A percentile compares a stretch with the other conserved stretches of the same genome.
Conservation (phyloP, 2,113 vertebrate genomes). For the Oostethus manadensis region DNA sequence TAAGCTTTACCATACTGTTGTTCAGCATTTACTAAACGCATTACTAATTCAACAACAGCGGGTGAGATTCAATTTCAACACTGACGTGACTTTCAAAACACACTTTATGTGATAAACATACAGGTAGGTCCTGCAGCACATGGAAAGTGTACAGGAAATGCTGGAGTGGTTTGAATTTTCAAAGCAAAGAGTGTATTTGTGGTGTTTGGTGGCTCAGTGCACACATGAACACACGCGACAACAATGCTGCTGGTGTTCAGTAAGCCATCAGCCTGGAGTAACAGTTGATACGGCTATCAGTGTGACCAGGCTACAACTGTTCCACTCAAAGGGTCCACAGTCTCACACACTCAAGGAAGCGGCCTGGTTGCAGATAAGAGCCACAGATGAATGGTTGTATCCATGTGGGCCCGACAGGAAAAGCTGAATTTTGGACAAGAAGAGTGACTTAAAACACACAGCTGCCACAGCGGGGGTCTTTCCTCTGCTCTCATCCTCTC, state of each 20-base stretch:
- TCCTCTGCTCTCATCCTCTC: conserved; percentile 8
- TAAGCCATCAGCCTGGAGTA: conserved; percentile 43
- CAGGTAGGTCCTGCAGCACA: no score
- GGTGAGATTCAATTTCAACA: no score
- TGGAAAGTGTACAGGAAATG: not conserved
- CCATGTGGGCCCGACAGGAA: not conserved
- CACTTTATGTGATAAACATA: no score
- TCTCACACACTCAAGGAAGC: conserved; percentile 32
- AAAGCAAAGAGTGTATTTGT: not conserved
- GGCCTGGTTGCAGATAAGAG: conserved; percentile 41
- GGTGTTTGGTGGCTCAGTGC: not conserved
- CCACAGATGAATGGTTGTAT: conserved; percentile 29
- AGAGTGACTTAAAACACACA: conserved; percentile 28
- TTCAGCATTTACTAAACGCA: no score
- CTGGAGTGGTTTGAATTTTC: not conserved
- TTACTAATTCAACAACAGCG: no score
- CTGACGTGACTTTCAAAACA: no score
- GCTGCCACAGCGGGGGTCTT: conserved; percentile 19
- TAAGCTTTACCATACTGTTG: no score
- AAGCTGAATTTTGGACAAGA: conserved; percentile 27
- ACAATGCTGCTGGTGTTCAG: conserved; percentile 50
- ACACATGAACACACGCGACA: conserved; percentile 8
- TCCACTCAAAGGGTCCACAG: conserved; percentile 30
- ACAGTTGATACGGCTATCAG: conserved; percentile 50
- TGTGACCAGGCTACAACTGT: conserved; percentile 36